Evolutionary conservation across 2,113 vertebrate species (phyloP), one percentile per base, ranked within the genome.

Genomic region (Takifugu bimaculatus): DNA sequence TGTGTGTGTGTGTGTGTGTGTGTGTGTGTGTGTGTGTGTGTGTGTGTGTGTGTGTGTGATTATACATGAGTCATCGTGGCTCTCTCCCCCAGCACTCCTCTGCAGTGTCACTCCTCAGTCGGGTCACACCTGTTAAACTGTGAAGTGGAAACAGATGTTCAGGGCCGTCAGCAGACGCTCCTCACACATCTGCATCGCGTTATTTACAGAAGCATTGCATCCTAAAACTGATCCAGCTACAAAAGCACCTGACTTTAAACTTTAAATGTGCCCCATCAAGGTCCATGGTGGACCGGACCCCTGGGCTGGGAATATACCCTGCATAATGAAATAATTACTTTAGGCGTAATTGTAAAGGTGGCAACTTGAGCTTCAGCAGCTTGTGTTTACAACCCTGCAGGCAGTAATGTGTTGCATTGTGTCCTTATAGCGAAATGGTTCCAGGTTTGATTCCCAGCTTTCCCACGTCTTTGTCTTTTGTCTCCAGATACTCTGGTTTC

Each of bases 61-160:
- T 65, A 52, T 63, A 20, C 7, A 11, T 12, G 26, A 53, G 44
- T 50, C 26, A 42, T 60, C 50, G 14, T 2, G 44, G 28, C 10
- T 26, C 13, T 13, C 3, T 48, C 53, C 27, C 47, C 15, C 58
- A 56, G 63, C 49, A 49, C 58, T 51, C 51, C 50, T 20, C 27
- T n/a, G 52, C 52, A 48, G 52, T 56, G 62, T 55, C 69, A 20
- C 63, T 43, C 61, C 43, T 29, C 28, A 49, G 29, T 53, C 29
- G 15, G 57, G 48, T 57, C 63, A 48, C 53, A 73, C 57, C 63
- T 49, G 29, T 39, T 32, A 32, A 54, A 57, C 62, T 54, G 55
- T 60, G 62, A 45, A 56, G 49, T 35, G 39, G 58, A 51, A 39
- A 50, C 32, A 55, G 47, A 56, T 7, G 2, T 50, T 25, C 2